phyloP scores from a whole-genome alignment of 2,797 vertebrate genomes.

The Enteromius fasciolatus region DNA sequence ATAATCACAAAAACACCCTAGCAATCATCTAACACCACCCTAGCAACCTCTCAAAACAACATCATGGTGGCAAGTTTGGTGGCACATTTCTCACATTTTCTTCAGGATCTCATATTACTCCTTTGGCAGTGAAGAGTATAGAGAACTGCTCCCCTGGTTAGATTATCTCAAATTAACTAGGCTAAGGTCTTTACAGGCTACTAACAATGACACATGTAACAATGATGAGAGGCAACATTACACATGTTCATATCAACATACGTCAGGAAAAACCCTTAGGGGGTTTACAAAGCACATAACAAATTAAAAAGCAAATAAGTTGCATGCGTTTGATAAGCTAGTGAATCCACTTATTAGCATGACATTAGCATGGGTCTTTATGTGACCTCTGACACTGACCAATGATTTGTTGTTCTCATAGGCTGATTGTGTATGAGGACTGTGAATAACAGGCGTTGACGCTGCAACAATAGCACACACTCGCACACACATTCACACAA shows the following conservation, averaged over 20 bases:
- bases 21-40: background rate
- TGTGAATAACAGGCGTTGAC: constrained; percentile 71
- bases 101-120: constrained; percentile 15
- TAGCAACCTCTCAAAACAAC: constrained; percentile 16
- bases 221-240: constrained; percentile 14
- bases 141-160: constrained; percentile 73
- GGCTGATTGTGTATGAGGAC: constrained; percentile 9
- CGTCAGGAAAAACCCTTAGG: background rate
- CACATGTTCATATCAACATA: constrained; percentile 4
- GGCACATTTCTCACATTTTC: constrained; percentile 9
- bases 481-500: constrained; percentile 44
- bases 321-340: background rate
- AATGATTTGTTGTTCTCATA: constrained; percentile 74
- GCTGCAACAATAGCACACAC: constrained; percentile 38
- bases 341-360: constrained; percentile 8
- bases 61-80: background rate
- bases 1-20: constrained; percentile 4
- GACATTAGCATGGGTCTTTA: constrained; percentile 26
- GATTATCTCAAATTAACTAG: constrained; percentile 52
- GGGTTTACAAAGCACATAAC: background rate
- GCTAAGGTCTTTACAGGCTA: constrained; percentile 13
- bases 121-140: background rate
- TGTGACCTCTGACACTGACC: constrained; percentile 43
- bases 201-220: constrained; percentile 3
- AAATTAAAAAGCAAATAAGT: background rate